Base-by-base conservation (phyloP, 2,797 vertebrate species). In the Macropodus opercularis region DNA sequence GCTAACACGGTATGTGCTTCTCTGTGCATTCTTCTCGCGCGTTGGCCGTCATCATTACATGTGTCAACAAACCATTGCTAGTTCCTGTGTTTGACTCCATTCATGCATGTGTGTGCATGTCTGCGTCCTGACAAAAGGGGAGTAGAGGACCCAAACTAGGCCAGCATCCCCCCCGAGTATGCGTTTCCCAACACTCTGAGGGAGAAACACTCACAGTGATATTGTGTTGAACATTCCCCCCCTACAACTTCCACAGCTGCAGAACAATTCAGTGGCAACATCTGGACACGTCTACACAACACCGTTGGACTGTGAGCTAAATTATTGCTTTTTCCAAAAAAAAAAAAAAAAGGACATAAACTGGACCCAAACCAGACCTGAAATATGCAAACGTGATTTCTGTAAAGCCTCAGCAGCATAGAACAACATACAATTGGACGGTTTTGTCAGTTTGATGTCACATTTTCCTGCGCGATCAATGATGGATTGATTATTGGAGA, bases 61-160 rank as follows among this genome's bases (percentile, higher is more conserved):
- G 56, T 46, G 60, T 63, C 57, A 53, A 55, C 19, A 63, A 42
- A 63, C 53, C 21, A 13, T 47, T 11, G 43, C 38, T 38, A 2
- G 59, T 18, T 56, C 57, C 50, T 29, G 17, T 49, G 57, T 72
- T 49, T 57, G 44, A 56, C 60, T 48, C 54, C 41, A 53, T 41
- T 59, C 38, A 47, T 27, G 40, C 9, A 2, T 59, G 57, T 66
- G 70, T 40, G 11, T 35, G 59, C 63, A 51, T 32, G 75, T 24
- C 42, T 22, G 40, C 43, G 72, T n/a, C 54, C 48, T 64, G 63
- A 57, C 36, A 85, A 80, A 66, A 58, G 76, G 80, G 77, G 77
- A 65, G 10, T 40, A 38, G 46, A 74, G 79, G 87, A 74, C 62
- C 60, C 63, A 72, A 89, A 90, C 79, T 88, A 88, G 89, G 89